Evolutionary conservation across 2,113 vertebrate genomes (phyloP).

Genomic region (Trachemys scripta): DNA sequence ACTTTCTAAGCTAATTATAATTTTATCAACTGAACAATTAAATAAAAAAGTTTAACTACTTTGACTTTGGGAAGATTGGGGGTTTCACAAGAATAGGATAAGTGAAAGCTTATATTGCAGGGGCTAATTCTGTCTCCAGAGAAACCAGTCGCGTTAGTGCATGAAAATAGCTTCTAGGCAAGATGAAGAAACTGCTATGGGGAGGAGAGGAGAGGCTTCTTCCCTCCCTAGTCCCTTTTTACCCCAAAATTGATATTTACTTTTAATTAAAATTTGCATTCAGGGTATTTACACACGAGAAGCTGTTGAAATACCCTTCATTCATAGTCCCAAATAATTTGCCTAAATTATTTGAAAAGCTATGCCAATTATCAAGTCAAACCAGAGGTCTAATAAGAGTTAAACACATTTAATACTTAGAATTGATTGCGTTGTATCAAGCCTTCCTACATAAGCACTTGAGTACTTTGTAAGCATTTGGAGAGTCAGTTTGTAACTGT

Average conservation of each 20-base stretch:
- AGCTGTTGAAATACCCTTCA: constrained; percentile 69
- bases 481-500: constrained; percentile 43
- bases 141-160: constrained; percentile 63
- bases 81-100: constrained; percentile 27
- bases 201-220: constrained; percentile 60
- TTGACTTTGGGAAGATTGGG: constrained; percentile 29
- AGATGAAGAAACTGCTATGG: constrained; percentile 56
- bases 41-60: neutral
- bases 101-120: constrained; percentile 59
- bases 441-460: constrained; percentile 39
- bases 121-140: constrained; percentile 61
- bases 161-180: constrained; percentile 68
- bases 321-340: constrained; percentile 58
- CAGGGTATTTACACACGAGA: constrained; percentile 75
- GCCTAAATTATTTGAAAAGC: constrained; percentile 69
- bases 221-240: constrained; percentile 44
- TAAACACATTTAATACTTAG: constrained; percentile 61
- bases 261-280: constrained; percentile 68
- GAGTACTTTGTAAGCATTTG: constrained; percentile 39
- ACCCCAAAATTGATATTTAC: constrained; percentile 15
- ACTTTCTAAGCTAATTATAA: constrained; percentile 38
- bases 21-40: constrained; percentile 4
- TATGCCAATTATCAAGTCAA: constrained; percentile 56
- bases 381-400: constrained; percentile 44
- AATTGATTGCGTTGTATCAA: constrained; percentile 41